A percentile compares a stretch with the other conserved stretches of the same genome.
phyloP scores from a whole-genome alignment of 2,797 vertebrate genomes.

The Melanotaenia maccullochi region DNA sequence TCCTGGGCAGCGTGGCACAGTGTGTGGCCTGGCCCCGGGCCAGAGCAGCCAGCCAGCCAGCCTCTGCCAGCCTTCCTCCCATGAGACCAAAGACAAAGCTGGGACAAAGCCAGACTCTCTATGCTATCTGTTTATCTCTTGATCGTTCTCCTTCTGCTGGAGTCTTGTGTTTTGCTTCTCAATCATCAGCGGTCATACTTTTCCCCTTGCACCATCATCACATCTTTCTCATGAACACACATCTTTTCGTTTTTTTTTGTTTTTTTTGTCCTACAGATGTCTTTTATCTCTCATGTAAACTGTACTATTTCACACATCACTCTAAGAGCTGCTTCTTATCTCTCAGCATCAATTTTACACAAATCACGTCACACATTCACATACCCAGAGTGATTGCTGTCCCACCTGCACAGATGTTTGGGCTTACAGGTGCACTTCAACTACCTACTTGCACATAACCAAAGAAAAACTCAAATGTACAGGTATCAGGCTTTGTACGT shows the following conservation, averaged over 20 bases:
- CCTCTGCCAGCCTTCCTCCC: conserved; percentile 77
- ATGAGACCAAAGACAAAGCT: conserved; percentile 84
- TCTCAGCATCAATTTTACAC: background rate
- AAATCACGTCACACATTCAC: conserved; percentile 16
- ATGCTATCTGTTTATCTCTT: conserved; percentile 56
- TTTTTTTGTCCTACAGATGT: background rate
- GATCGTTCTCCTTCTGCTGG: conserved; percentile 25
- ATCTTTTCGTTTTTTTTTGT: background rate
- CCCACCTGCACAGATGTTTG: conserved; percentile 20
- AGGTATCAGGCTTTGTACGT: background rate
- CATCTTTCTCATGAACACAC: conserved; percentile 10
- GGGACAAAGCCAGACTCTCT: conserved; percentile 75
- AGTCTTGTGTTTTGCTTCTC: conserved; percentile 27
- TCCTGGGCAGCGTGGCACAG: conserved; percentile 74
- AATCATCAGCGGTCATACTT: conserved; percentile 17
- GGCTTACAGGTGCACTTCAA: background rate
- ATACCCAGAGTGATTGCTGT: conserved; percentile 9
- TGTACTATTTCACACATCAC: conserved; percentile 5
- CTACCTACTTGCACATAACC: background rate
- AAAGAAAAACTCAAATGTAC: background rate
- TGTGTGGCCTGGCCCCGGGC: conserved; percentile 79
- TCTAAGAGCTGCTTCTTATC: background rate
- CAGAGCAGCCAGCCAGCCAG: conserved; percentile 76
- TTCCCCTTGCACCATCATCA: background rate
- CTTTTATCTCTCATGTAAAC: conserved; percentile 4